phyloP scores from a whole-genome alignment of 2,888 invertebrate species.

The Rhimphoctona megacephalus region DNA sequence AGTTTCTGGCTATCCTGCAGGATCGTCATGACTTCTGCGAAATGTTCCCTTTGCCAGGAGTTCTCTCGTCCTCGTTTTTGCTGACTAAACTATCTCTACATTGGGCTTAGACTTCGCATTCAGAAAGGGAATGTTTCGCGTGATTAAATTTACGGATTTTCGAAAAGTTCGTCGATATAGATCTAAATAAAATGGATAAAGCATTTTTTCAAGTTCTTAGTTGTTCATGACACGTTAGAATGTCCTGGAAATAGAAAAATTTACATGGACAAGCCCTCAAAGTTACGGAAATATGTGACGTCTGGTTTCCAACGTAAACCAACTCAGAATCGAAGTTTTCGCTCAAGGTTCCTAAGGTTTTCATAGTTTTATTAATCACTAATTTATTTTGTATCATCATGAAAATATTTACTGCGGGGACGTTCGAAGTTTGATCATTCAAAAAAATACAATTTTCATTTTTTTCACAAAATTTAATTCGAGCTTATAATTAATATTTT shows the following conservation, averaged over 20 bases:
- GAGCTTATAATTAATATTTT: too few species aligned
- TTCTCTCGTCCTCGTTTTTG: background rate
- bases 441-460: too few species aligned
- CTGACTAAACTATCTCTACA: background rate
- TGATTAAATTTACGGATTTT: constrained; percentile 15
- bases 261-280: background rate
- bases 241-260: background rate
- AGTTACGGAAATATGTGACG: background rate
- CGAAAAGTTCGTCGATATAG: background rate
- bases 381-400: too few species aligned
- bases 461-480: too few species aligned
- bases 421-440: too few species aligned
- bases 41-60: constrained; percentile 11
- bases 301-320: constrained; percentile 6
- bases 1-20: constrained; percentile 15
- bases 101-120: background rate
- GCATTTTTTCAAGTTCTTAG: background rate
- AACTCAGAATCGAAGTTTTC: constrained; percentile 15
- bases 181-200: background rate
- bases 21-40: background rate
- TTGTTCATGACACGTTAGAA: background rate
- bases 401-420: too few species aligned
- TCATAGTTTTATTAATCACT: background rate
- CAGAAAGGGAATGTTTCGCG: background rate
- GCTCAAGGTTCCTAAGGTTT: background rate